Conservation (phyloP, 2,113 vertebrate genomes). For the Periophthalmus modestus region DNA sequence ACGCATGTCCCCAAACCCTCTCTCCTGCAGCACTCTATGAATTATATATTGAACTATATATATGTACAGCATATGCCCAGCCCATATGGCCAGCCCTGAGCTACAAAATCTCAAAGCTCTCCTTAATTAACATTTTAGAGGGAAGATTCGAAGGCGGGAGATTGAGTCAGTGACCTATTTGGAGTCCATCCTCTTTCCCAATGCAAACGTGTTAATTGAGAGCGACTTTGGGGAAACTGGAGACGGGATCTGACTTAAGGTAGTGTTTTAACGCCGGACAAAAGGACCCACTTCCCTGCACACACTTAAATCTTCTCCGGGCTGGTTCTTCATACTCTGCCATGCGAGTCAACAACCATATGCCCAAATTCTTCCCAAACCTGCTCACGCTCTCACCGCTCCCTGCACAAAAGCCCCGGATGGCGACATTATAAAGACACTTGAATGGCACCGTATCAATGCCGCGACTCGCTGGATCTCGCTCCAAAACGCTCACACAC, state of each 20-base stretch:
- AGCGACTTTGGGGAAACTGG: no score
- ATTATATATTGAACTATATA: slow-evolving; percentile 82
- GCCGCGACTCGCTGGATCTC: slow-evolving; percentile 44
- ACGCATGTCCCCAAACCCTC: slow-evolving; percentile 57
- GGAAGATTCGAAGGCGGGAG: slow-evolving; percentile 75
- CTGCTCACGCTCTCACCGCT: slow-evolving; percentile 50
- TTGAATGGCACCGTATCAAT: slow-evolving; percentile 69
- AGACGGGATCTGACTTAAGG: slow-evolving; percentile 56
- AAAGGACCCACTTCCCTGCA: slow-evolving; percentile 50
- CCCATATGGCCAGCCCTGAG: slow-evolving; percentile 82
- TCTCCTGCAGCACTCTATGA: slow-evolving; percentile 75
- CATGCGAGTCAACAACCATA: slow-evolving; percentile 73
- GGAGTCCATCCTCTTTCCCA: slow-evolving; percentile 78
- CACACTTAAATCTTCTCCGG: slow-evolving; percentile 39
- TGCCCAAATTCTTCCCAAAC: slow-evolving; percentile 75
- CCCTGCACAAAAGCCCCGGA: slow-evolving; percentile 60
- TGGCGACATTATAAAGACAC: slow-evolving; percentile 71
- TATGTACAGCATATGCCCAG: slow-evolving; percentile 77
- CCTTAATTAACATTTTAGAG: slow-evolving; percentile 84
- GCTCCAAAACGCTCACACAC: slow-evolving; percentile 48
- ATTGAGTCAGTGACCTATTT: slow-evolving; percentile 82
- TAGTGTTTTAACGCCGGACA: slow-evolving; percentile 52
- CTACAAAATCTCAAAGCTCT: slow-evolving; percentile 76
- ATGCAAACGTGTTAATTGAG: slow-evolving; percentile 84
- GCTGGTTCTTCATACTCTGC: slow-evolving; percentile 42